Evolutionary conservation across 2,888 invertebrate species (phyloP), one percentile per base, ranked within the genome.

Genomic region (Rhopalosiphum nymphaeae): DNA sequence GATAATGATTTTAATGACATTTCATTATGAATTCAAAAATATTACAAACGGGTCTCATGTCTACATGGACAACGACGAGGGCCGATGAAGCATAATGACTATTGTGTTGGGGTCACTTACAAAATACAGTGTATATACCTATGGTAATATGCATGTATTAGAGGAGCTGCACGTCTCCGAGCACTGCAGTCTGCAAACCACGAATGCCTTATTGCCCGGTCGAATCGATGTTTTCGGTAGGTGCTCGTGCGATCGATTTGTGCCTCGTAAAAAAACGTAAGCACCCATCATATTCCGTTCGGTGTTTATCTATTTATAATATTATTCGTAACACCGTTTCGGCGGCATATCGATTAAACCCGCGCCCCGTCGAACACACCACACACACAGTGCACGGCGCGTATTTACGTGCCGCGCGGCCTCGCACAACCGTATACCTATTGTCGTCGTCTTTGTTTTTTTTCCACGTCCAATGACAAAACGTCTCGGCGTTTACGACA

Each of bases 401-500:
- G 7, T n/a, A 67, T 36, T 36, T 36, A 78, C 36, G 61, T n/a
- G 29, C n/a, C n/a, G n/a, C 61, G 78, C 78, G 21, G 36, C 78
- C 78, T 78, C 36, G 36, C 36, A 36, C 78, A 78, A 78, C 36
- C 10, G 36, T 78, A 78, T 78, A 78, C 78, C 78, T 36, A 78
- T 78, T 78, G 78, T 78, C 78, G 36, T 78, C 67, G 21, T 78
- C 78, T 78, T 78, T 78, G 78, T 78, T 78, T 78, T 78, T 36
- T 25, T 7, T 21, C 36, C 78, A 78, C 78, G 21, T 78, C 78
- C 78, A 36, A 78, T 36, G 78, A 78, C 78, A 78, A 78, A 78
- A 78, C 78, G 78, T 78, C 78, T 78, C 78, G 78, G 78, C 78
- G 36, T 78, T 78, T 78, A 78, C 78, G 78, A 78, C 78, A 78